Evolutionary conservation across 1,140 invertebrate genomes (phyloP).

Genomic region (Drosophila kanapiae): DNA sequence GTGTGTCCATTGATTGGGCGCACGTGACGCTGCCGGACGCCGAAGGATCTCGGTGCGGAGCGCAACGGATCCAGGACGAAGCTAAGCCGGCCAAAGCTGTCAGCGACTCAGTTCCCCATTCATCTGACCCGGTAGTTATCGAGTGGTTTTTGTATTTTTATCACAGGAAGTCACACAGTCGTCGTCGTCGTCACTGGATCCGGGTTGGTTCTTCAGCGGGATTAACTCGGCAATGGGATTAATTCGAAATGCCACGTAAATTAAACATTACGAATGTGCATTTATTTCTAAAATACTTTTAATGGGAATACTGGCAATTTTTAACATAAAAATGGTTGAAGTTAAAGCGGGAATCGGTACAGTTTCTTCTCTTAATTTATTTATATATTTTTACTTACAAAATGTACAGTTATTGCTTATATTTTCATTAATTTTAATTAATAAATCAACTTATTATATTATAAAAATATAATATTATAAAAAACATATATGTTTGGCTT

Average conservation of each 20-base stretch:
- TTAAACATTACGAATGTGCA: slow-evolving; percentile 18
- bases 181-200: no score
- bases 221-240: slow-evolving; percentile 20
- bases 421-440: no score
- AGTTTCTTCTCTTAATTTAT: no score
- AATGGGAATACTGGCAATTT: neutral
- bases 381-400: no score
- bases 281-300: neutral
- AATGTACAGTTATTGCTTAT: no score
- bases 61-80: slow-evolving; percentile 2
- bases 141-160: slow-evolving; percentile 10
- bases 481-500: neutral
- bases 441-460: no score
- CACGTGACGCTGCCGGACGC: slow-evolving; percentile 57
- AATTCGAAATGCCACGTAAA: slow-evolving; percentile 12
- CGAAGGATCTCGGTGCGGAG: slow-evolving; percentile 10
- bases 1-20: slow-evolving; percentile 61
- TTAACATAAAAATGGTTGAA: neutral
- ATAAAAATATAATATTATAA: no score
- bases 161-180: slow-evolving; percentile 18
- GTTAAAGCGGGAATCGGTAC: neutral
- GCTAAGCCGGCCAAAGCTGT: slow-evolving; percentile 39
- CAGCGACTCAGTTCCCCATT: slow-evolving; percentile 23
- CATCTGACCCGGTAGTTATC: no score
- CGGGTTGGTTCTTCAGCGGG: slow-evolving; percentile 5